Percentiles rank a stretch among this genome's conserved stretches.
These are phyloP conservation scores for Willisornis vidua DNA, from an alignment of 2,113 vertebrate genomes.

Conservation along the genomic window DNA sequence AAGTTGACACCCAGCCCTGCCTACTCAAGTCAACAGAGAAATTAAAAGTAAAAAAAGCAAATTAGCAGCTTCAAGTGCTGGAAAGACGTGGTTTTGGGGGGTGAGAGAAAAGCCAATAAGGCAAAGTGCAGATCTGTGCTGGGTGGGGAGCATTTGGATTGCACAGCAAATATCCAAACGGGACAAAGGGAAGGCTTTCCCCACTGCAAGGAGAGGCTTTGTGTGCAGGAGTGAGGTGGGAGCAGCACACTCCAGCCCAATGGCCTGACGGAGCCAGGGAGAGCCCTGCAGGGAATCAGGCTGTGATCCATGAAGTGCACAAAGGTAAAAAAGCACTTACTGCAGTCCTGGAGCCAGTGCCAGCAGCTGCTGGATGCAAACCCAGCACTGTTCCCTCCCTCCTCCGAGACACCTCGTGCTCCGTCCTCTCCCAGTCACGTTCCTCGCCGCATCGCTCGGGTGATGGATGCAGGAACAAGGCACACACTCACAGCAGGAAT, in stretches of 20 bases:
- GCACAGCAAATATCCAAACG: background rate
- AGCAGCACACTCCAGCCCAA: background rate
- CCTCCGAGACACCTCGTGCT: background rate
- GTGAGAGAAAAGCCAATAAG: background rate
- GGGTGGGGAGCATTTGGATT: background rate
- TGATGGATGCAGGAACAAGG: background rate
- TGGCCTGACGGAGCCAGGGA: fast-evolving
- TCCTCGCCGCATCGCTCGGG: fast-evolving
- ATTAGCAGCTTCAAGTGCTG: background rate
- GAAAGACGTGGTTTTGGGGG: background rate
- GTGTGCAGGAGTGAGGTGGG: fast-evolving
- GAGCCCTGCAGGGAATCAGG: background rate
- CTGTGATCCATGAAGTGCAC: background rate
- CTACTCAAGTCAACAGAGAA: background rate
- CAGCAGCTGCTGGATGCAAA: background rate
- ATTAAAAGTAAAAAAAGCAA: background rate
- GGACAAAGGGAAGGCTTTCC: background rate
- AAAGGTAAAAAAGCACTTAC: background rate
- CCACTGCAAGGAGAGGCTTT: background rate
- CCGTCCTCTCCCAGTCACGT: background rate
- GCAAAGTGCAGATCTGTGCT: background rate
- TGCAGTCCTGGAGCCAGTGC: background rate
- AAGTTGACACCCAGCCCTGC: background rate
- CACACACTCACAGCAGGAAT: background rate
- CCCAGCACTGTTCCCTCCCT: background rate